A percentile compares a stretch with the other conserved stretches of the same genome.
These are phyloP conservation scores for Luperina nickerlii DNA, from an alignment of 2,888 invertebrate genomes.

Conservation along the genomic window DNA sequence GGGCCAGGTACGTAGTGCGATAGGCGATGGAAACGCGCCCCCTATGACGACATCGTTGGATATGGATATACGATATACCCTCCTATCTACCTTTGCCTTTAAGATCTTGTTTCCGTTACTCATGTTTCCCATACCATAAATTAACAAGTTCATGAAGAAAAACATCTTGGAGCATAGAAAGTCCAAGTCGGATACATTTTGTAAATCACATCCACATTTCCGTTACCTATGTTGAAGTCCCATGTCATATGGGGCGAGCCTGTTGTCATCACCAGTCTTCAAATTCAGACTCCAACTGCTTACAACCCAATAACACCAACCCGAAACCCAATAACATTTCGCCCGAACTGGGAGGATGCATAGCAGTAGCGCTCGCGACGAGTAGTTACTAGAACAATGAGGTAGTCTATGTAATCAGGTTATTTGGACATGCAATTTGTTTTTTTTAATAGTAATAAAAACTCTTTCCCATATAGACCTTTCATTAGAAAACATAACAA, in stretches of 20 bases:
- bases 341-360: neutral
- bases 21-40: neutral
- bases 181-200: neutral
- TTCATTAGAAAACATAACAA: slow-evolving; percentile 3
- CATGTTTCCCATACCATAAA: neutral
- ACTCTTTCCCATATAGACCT: neutral
- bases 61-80: neutral
- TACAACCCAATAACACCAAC: no score
- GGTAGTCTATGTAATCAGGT: no score
- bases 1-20: slow-evolving; percentile 11
- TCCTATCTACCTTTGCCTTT: neutral
- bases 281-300: no score
- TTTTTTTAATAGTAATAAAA: neutral
- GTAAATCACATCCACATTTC: neutral
- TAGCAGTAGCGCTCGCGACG: neutral
- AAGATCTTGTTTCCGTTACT: neutral
- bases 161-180: neutral
- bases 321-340: neutral
- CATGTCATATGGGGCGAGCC: neutral
- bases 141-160: neutral
- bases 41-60: slow-evolving; percentile 11
- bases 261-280: neutral
- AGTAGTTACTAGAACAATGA: neutral
- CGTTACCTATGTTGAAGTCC: neutral
- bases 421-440: neutral